Evolutionary conservation across 1,140 invertebrate genomes (phyloP).

Genomic region (Andricus grossulariae): DNA sequence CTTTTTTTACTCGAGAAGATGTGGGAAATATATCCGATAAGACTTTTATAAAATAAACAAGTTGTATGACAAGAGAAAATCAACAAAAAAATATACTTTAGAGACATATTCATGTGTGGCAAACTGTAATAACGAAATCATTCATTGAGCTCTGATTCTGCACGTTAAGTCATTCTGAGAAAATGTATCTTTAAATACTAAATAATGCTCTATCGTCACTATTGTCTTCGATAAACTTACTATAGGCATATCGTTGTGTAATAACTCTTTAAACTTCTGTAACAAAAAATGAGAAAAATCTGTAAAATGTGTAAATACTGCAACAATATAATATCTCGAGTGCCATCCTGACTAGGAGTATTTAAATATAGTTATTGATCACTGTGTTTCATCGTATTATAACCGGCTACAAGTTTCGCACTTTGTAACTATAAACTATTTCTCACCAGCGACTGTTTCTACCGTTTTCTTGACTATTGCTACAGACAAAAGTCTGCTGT

Average conservation of each 20-base stretch:
- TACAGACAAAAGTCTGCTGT: slow-evolving; percentile 66
- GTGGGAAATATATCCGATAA: no score
- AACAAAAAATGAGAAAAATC: slow-evolving; percentile 54
- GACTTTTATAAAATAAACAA: neutral
- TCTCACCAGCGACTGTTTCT: slow-evolving; percentile 3
- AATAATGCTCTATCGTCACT: slow-evolving; percentile 67
- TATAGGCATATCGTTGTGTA: slow-evolving; percentile 63
- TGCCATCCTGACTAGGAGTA: slow-evolving; percentile 70
- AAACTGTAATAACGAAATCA: neutral
- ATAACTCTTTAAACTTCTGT: slow-evolving; percentile 51
- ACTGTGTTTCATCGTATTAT: slow-evolving; percentile 37
- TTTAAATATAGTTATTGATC: slow-evolving; percentile 45
- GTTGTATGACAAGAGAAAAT: neutral
- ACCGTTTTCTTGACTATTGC: slow-evolving; percentile 61
- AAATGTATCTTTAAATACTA: slow-evolving; percentile 54
- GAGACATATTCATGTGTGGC: neutral
- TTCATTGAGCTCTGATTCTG: neutral
- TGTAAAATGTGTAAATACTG: slow-evolving; percentile 65
- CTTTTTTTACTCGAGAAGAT: no score
- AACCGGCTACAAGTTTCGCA: slow-evolving; percentile 4
- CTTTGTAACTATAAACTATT: slow-evolving; percentile 28
- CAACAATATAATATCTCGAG: slow-evolving; percentile 70
- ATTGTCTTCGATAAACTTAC: slow-evolving; percentile 67
- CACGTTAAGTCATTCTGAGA: neutral
- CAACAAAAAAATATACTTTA: slow-evolving; percentile 4